Conservation (phyloP, 2,888 invertebrate species). For the Alloscopus bannaensis region DNA sequence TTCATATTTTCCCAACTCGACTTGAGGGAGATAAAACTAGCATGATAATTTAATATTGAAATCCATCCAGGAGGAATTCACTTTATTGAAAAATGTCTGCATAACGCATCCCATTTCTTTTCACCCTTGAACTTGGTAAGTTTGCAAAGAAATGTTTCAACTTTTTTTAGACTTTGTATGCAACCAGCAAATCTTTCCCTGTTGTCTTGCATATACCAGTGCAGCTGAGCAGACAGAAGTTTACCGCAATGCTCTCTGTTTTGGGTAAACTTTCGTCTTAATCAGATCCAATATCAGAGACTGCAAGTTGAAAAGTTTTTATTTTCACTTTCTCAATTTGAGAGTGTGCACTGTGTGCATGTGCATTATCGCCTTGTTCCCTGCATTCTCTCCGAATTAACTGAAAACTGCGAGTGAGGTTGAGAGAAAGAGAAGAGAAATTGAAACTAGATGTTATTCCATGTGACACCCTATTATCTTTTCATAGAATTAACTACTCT, state of each 20-base stretch:
- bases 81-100: too few species aligned
- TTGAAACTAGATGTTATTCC: conserved; percentile 18
- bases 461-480: conserved; percentile 20
- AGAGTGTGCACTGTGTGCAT: not conserved
- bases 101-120: too few species aligned
- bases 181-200: too few species aligned
- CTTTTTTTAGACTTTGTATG: too few species aligned
- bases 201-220: too few species aligned
- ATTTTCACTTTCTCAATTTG: not conserved
- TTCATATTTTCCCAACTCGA: too few species aligned
- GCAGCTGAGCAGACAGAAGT: too few species aligned
- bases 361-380: not conserved
- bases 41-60: not conserved
- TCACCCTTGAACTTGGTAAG: too few species aligned
- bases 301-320: conserved; percentile 2
- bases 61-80: too few species aligned
- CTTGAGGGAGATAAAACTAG: too few species aligned
- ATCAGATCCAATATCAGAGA: conserved; percentile 3
- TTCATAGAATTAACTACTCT: not conserved
- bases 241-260: too few species aligned
- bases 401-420: not conserved
- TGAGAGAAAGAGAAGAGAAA: not conserved
- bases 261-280: conserved; percentile 1
- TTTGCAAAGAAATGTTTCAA: too few species aligned
- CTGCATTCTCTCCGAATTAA: not conserved